Evolutionary conservation across 2,113 vertebrate genomes (phyloP).

Genomic region (Mirza zaza): DNA sequence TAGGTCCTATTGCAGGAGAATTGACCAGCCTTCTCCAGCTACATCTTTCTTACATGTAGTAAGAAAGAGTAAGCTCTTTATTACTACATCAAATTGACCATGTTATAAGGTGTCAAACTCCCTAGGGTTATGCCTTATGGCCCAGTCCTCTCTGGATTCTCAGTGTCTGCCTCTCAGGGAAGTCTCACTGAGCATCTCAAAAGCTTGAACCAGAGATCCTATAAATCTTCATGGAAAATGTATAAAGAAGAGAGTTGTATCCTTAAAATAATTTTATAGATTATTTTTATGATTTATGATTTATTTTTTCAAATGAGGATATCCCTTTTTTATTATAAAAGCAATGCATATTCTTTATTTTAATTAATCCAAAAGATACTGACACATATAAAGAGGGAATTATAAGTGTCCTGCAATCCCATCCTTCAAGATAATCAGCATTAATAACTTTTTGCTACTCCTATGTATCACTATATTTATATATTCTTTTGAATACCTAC

Average conservation of each 20-base stretch:
- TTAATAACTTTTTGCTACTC: background rate
- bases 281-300: background rate
- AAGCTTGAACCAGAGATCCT: background rate
- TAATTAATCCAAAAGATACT: background rate
- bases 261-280: background rate
- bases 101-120: background rate
- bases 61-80: background rate
- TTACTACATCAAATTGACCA: background rate
- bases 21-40: background rate
- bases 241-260: background rate
- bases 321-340: constrained; percentile 2
- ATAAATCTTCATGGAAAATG: background rate
- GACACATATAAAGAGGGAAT: background rate
- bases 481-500: background rate
- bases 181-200: background rate
- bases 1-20: background rate
- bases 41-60: too few relatives aligned
- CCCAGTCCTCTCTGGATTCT: background rate
- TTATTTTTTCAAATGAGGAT: constrained; percentile 1
- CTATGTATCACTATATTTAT: background rate
- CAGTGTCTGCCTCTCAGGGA: background rate
- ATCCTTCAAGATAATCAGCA: background rate
- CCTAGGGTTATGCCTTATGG: background rate
- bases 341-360: background rate
- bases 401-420: background rate